Base-by-base conservation (phyloP, 2,113 vertebrate species). In the Otus sunia region DNA sequence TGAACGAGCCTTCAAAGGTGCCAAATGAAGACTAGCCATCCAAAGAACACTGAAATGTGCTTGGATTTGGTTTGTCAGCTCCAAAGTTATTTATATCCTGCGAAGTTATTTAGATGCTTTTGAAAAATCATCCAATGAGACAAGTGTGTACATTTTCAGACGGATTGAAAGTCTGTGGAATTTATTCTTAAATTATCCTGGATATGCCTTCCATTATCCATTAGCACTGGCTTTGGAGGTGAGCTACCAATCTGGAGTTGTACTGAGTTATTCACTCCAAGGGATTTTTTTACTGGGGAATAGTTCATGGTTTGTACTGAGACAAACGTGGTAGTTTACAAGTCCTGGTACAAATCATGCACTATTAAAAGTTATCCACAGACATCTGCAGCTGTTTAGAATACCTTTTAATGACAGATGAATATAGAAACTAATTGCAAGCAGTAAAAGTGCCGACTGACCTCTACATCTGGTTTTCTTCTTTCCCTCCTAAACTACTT, bases 61-160 rank as follows among this genome's bases (percentile, higher is more conserved):
- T 74, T 80, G 50, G 86, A 88, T 88, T 84, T 56, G 60, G 55
- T 90, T 92, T 87, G 66, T 89, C 87, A 85, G 56, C 66, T 89
- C 39, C 66, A 14, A 45, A 72, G 69, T 32, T 82, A 87, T 90
- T 94, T 85, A 68, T 45, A 72, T 8, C 56, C 27, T 18, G 23
- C 34, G 19, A 84, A 86, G 30, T 56, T 82, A 84, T 37, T 74
- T 32, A 55, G 84, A 86, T 56, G 34, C 52, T 80, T 74, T 74
- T 72, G 49, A 84, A 90, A 95, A 88, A 67, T 47, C 62, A 79
- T 67, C 75, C 75, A 86, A 21, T 50, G 50, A 90, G 81, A 86
- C 53, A 74, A 68, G 2, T 3, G 32, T 25, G 47, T 12, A 41
- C 21, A 15, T 77, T 80, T 90, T 71, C 43, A 55, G 90, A 91